phyloP scores from a whole-genome alignment of 2,113 vertebrate species.

The Climacteris rufus region DNA sequence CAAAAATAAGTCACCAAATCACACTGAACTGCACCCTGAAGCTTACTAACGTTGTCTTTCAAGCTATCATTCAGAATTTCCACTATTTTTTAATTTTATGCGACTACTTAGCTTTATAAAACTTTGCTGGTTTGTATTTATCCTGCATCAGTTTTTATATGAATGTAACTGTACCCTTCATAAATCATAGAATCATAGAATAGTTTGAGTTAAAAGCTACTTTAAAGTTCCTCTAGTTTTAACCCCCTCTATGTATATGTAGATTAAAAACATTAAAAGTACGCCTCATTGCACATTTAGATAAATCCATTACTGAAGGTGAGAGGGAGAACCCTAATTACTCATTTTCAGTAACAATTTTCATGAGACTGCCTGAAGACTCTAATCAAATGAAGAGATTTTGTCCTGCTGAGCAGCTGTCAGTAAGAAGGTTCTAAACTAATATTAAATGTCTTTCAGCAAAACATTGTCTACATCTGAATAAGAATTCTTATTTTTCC shows the following conservation, averaged over 20 bases:
- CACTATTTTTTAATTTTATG: not conserved
- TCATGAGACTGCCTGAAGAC: not conserved
- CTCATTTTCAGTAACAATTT: not conserved
- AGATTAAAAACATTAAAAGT: not conserved
- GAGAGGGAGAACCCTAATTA: not conserved
- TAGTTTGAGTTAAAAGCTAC: not conserved
- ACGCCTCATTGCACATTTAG: not conserved
- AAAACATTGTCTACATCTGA: not conserved
- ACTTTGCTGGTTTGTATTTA: not conserved
- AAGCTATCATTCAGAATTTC: not conserved
- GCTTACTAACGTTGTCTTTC: not conserved
- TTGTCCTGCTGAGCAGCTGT: slow-evolving; percentile 8
- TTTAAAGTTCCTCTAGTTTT: not conserved
- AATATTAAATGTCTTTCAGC: not conserved
- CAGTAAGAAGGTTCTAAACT: slow-evolving; percentile 16
- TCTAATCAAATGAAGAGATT: slow-evolving; percentile 34
- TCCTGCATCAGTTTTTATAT: not conserved
- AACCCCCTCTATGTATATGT: not conserved
- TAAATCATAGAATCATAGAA: not conserved
- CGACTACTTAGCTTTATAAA: not conserved
- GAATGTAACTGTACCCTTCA: not conserved
- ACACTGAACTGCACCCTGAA: not conserved
- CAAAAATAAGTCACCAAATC: not conserved
- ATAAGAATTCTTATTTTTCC: slow-evolving; percentile 6
- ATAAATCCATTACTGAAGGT: not conserved